Evolutionary conservation across 2,797 vertebrate species (phyloP), one percentile per base, ranked within the genome.

Genomic region (Acanthopagrus latus): DNA sequence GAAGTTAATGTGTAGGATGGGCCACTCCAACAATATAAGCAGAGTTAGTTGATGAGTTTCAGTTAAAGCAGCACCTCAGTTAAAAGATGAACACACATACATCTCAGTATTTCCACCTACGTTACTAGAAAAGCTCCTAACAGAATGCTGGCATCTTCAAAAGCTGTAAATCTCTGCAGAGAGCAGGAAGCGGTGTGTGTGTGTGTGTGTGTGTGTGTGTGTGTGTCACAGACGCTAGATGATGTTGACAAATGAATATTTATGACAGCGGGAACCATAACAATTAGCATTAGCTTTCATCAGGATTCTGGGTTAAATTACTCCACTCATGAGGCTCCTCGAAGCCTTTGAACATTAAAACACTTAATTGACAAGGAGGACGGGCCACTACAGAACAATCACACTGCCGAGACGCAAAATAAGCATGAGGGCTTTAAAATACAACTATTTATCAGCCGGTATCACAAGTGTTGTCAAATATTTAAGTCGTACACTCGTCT

Each of bases 251-350:
- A 72, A 83, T 84, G 59, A 84, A 89, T 91, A 89, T 92, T 91
- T 82, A 89, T 86, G 56, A 83, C 54, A 20, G 66, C 6, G 47
- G 68, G 68, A 86, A 65, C 68, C 70, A 66, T 74, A 80, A 83
- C 88, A 90, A 90, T 89, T 81, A 91, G 71, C 68, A 77, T 85
- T 82, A 81, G 80, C 82, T 87, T 88, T 90, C 74, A 91, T 89
- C 63, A 55, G 63, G 59, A 78, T 82, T 86, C 65, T 88, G 71
- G 72, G 64, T 81, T 85, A 82, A 87, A 85, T 74, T 38, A 64
- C 73, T 74, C 64, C 74, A 80, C 81, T 91, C 67, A 60, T 3
- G 76, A 86, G 76, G 80, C 80, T 84, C 58, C 78, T 85, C 23
- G 43, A 76, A 77, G 78, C 59, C 74, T 91, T 82, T 80, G 73